These are phyloP conservation scores for Triplophysa siluroides DNA, from an alignment of 2,113 vertebrate species.

Conservation along the genomic window DNA sequence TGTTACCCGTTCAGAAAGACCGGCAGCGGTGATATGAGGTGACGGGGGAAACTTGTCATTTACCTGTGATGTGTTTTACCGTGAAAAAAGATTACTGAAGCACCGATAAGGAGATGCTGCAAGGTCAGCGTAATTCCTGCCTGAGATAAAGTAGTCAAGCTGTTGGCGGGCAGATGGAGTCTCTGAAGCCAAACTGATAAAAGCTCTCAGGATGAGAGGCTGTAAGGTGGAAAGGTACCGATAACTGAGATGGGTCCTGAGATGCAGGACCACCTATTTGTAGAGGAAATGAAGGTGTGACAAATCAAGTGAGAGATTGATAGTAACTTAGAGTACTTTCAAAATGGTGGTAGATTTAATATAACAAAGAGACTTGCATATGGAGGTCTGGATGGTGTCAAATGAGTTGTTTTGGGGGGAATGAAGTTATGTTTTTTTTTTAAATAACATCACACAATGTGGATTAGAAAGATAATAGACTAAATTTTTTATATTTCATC, in stretches of 20 bases:
- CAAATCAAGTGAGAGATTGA: slow-evolving; percentile 10
- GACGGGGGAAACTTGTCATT: slow-evolving; percentile 39
- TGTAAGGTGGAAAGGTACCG: slow-evolving; percentile 48
- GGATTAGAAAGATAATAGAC: too few relatives aligned
- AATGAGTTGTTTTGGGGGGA: too few relatives aligned
- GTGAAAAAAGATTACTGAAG: slow-evolving; percentile 61
- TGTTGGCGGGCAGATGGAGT: slow-evolving; percentile 54
- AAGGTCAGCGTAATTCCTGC: slow-evolving; percentile 68
- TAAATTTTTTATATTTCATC: too few relatives aligned
- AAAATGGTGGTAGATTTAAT: neutral
- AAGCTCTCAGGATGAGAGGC: slow-evolving; percentile 56
- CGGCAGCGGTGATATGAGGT: neutral
- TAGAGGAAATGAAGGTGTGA: slow-evolving; percentile 7
- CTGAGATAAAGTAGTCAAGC: slow-evolving; percentile 66
- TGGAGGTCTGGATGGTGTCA: too few relatives aligned
- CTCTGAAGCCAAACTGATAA: slow-evolving; percentile 67
- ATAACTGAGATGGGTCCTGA: slow-evolving; percentile 55
- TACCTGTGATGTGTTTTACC: slow-evolving; percentile 54
- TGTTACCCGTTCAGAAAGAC: neutral
- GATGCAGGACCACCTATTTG: slow-evolving; percentile 27
- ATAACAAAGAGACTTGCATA: neutral
- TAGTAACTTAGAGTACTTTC: neutral
- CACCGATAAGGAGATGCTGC: slow-evolving; percentile 67
- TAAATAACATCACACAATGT: too few relatives aligned
- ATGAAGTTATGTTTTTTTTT: too few relatives aligned